These are phyloP conservation scores for Drosophila neocordata DNA, from an alignment of 1,140 invertebrate genomes.

Conservation along the genomic window DNA sequence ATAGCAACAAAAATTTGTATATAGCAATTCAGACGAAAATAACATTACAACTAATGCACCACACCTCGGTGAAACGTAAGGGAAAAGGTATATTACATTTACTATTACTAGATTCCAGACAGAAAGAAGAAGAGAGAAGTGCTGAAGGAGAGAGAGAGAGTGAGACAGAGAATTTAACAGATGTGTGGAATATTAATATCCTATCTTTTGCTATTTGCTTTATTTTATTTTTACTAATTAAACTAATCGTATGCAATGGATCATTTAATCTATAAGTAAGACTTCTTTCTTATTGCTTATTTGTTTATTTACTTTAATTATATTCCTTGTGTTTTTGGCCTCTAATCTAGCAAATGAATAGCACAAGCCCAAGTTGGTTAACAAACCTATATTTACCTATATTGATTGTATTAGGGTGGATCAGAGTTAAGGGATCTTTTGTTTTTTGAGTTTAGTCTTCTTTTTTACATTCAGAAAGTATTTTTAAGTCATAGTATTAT, in stretches of 20 bases:
- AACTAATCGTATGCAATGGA: too few species aligned
- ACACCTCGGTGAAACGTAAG: neutral
- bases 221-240: too few species aligned
- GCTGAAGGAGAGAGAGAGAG: neutral
- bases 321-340: conserved; percentile 35
- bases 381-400: neutral
- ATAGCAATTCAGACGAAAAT: neutral
- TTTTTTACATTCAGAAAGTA: too few species aligned
- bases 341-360: conserved; percentile 53
- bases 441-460: too few species aligned
- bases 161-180: neutral
- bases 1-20: neutral
- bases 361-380: conserved; percentile 38
- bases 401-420: neutral
- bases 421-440: too few species aligned
- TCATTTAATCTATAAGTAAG: neutral
- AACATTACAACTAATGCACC: neutral
- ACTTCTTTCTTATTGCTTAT: conserved; percentile 19
- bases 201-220: neutral
- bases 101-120: neutral
- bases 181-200: neutral
- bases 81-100: neutral
- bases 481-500: too few species aligned
- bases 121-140: neutral
- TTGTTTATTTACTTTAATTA: conserved; percentile 20